Evolutionary conservation across 2,797 vertebrate genomes (phyloP), one percentile per base, ranked within the genome.

Genomic region (Lerista edwardsae): DNA sequence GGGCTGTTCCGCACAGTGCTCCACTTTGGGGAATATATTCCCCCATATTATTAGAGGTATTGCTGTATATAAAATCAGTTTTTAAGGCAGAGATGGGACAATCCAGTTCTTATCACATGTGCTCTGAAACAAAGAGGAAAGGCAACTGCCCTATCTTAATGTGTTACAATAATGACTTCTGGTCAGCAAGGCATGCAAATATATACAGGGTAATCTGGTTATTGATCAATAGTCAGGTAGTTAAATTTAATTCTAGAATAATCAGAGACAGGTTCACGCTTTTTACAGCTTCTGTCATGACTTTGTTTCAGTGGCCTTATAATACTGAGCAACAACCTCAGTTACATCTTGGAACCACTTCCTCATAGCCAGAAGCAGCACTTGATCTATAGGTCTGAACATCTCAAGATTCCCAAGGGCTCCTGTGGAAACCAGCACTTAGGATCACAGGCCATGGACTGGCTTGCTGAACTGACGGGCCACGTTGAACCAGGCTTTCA

Each of bases 281-380:
- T 59, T 80, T 79, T 64, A 88, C 57, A 92, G 75, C 39, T 15
- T 75, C 36, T 79, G 4, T 88, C 72, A 85, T 92, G 25, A 93
- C 87, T 96, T 96, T 12, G 23, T 92, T 81, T 92, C 93, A 99
- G 99, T 95, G 99, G 98, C 86, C 95, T 99, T 84, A 97, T 99
- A 82, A 68, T 94, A 14, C 34, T 99, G 90, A 98, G 95, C 95
- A 90, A 93, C 69, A 99, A 97, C 85, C 87, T 97, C 92, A 99
- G 97, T 93, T 99, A 98, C 85, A 80, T 99, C 94, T 95, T 99
- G 68, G 97, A 99, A 94, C 99, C 99, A 0, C 93, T 97, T 83
- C 93, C 96, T 0, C 57, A 93, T 79, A 94, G 90, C 1, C 23
- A 87, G 73, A 47, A 92, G 27, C 94, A 93, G 75, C 98, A 99